These are phyloP conservation scores for Caenorhabditis wallacei DNA, from an alignment of 2,888 invertebrate species.

Conservation along the genomic window DNA sequence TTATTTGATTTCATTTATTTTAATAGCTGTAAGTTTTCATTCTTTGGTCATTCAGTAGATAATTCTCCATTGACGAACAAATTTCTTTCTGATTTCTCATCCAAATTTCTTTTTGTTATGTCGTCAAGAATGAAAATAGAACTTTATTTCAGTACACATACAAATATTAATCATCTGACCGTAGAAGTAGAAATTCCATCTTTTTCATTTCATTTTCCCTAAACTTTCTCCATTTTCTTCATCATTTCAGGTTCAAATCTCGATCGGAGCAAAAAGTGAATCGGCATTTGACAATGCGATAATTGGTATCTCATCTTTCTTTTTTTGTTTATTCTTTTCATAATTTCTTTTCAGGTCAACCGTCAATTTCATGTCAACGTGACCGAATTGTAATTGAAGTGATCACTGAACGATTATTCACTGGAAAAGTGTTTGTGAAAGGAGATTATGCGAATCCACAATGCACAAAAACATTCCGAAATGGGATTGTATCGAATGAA, in stretches of 20 bases:
- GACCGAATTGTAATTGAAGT: conserved; percentile 78
- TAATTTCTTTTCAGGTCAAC: conserved; percentile 28
- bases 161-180: no score
- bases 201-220: not conserved
- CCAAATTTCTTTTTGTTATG: no score
- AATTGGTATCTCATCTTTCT: conserved; percentile 35
- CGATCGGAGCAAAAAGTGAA: conserved; percentile 30
- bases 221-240: not conserved
- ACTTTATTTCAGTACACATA: no score
- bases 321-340: not conserved
- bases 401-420: conserved; percentile 75
- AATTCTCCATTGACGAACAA: no score
- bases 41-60: no score
- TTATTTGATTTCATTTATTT: conserved; percentile 12
- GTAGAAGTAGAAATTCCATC: no score
- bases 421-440: conserved; percentile 80
- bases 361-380: conserved; percentile 75
- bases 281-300: conserved; percentile 56
- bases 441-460: conserved; percentile 77
- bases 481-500: conserved; percentile 38
- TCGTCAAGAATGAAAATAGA: no score
- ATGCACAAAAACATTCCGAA: conserved; percentile 65
- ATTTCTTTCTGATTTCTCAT: no score
- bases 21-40: conserved; percentile 13
- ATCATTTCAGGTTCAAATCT: conserved; percentile 21